These are phyloP conservation scores for Acheta domesticus DNA, from an alignment of 2,888 invertebrate species.

Conservation along the genomic window DNA sequence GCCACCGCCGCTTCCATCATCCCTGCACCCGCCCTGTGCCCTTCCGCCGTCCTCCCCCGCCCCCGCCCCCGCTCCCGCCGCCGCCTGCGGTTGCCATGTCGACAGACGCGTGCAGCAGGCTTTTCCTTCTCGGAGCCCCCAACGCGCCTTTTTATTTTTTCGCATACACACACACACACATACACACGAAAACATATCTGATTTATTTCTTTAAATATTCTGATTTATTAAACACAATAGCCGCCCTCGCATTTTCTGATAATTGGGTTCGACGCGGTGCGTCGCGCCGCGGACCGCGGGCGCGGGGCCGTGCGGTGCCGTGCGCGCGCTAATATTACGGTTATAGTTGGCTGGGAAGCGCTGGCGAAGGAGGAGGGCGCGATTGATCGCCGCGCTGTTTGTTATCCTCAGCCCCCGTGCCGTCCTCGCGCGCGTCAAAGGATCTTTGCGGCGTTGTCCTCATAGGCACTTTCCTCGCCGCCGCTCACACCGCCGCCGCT, in stretches of 20 bases:
- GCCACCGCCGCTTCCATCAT: too few relatives aligned
- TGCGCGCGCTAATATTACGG: neutral
- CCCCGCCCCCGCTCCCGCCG: too few relatives aligned
- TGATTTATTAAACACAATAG: slow-evolving; percentile 18
- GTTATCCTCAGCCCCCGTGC: neutral
- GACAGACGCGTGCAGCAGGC: too few relatives aligned
- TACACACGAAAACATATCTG: neutral
- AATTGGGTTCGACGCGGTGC: neutral
- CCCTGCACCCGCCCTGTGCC: too few relatives aligned
- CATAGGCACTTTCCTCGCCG: too few relatives aligned
- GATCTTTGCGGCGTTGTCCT: too few relatives aligned
- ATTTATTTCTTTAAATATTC: slow-evolving; percentile 18
- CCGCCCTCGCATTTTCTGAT: slow-evolving; percentile 8
- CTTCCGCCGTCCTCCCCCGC: too few relatives aligned
- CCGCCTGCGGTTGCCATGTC: too few relatives aligned
- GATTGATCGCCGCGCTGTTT: neutral
- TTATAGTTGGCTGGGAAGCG: neutral
- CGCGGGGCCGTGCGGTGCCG: neutral
- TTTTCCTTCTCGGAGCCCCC: too few relatives aligned
- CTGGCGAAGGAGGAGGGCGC: neutral
- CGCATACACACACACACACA: neutral
- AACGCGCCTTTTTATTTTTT: too few relatives aligned
- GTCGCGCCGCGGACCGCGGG: too few relatives aligned
- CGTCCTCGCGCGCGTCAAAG: neutral
- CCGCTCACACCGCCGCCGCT: too few relatives aligned